phyloP scores from a whole-genome alignment of 2,797 vertebrate species.

The Martes flavigula region DNA sequence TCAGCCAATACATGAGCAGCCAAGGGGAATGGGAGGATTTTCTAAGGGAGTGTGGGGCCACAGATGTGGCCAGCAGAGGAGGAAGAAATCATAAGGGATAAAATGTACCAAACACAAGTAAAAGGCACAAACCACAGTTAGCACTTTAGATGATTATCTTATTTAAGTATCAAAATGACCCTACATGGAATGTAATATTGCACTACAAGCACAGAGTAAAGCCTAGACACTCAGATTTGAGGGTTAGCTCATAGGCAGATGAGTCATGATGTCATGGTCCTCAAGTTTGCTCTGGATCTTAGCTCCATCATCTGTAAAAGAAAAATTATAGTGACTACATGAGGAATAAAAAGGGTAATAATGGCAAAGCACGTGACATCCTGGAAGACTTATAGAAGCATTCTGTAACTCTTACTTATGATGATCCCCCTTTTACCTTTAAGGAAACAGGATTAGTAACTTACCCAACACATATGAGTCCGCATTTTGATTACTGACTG shows the following conservation, averaged over 20 bases:
- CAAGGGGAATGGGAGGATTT: neutral
- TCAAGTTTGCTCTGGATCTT: neutral
- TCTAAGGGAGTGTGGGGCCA: neutral
- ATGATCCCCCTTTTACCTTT: neutral
- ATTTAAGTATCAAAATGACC: conserved; percentile 43
- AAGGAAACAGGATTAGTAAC: neutral
- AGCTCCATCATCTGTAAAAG: conserved; percentile 56
- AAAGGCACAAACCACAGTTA: conserved; percentile 5
- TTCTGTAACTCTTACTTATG: neutral
- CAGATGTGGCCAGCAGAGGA: neutral
- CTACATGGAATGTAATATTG: neutral
- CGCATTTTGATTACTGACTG: neutral
- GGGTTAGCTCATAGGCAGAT: neutral
- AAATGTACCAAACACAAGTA: neutral
- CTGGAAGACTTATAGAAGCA: neutral
- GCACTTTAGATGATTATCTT: conserved; percentile 14
- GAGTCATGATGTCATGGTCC: neutral
- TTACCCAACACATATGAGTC: neutral
- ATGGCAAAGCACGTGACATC: neutral
- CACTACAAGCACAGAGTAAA: neutral
- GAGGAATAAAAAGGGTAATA: neutral
- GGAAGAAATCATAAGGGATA: neutral
- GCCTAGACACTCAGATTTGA: neutral
- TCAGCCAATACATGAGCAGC: neutral
- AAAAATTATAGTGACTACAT: neutral